A percentile compares a stretch with the other conserved stretches of the same genome.
Conservation (phyloP, 2,888 invertebrate genomes). For the Acanthosepion pharaonis region DNA sequence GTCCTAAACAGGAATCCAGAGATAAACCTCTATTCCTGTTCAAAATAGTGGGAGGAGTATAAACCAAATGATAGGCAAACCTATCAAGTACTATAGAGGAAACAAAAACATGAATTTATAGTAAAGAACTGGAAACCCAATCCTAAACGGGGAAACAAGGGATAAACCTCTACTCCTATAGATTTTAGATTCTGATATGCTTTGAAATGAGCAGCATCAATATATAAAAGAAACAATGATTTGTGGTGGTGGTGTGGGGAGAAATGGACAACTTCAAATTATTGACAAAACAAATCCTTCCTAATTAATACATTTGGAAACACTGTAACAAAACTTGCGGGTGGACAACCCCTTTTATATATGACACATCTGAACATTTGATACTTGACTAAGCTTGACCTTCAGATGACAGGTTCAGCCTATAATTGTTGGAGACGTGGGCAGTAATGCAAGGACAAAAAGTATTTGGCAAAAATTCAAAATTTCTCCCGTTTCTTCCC, state of each 20-base stretch:
- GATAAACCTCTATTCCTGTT: no score
- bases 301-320: background rate
- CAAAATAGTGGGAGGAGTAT: no score
- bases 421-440: background rate
- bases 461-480: background rate
- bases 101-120: no score
- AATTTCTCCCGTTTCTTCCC: background rate
- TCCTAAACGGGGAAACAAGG: no score
- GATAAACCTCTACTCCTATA: no score
- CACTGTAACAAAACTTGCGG: background rate
- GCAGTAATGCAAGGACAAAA: conserved; percentile 5
- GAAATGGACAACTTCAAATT: background rate
- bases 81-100: no score
- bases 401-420: background rate
- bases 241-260: background rate
- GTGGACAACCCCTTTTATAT: conserved; percentile 33
- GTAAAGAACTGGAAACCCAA: no score
- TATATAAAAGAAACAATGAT: no score
- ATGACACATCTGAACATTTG: conserved; percentile 9
- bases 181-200: no score
- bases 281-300: background rate
- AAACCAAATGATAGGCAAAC: no score
- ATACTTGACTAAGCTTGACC: background rate
- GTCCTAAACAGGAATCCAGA: no score
- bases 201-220: no score